Evolutionary conservation across 2,113 vertebrate genomes (phyloP).

Genomic region (Gavia stellata): DNA sequence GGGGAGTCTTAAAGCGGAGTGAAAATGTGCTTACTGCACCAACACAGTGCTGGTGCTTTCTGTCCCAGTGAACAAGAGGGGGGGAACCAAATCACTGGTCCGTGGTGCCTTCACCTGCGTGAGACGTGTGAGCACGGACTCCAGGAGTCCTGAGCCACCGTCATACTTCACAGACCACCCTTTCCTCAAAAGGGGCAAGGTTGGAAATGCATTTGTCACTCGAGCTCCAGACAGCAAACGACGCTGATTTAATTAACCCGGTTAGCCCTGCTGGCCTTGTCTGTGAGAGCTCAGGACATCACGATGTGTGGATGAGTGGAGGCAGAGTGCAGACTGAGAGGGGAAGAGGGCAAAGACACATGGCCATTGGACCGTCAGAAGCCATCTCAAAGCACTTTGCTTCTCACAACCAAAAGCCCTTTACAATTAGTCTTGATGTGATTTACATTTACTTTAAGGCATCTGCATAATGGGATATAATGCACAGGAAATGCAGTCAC

Average conservation of each 20-base stretch:
- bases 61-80: neutral
- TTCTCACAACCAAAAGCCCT: neutral
- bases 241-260: conserved; percentile 47
- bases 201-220: conserved; percentile 23
- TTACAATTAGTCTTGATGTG: conserved; percentile 9
- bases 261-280: neutral
- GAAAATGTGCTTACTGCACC: neutral
- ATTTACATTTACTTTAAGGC: conserved; percentile 36
- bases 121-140: neutral
- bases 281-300: neutral
- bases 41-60: neutral
- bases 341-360: neutral
- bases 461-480: conserved; percentile 16
- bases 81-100: neutral
- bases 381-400: conserved; percentile 6
- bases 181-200: neutral
- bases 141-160: neutral
- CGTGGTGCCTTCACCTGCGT: neutral
- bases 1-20: neutral
- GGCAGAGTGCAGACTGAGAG: neutral
- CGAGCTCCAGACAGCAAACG: neutral
- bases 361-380: neutral
- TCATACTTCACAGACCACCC: neutral
- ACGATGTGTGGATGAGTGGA: neutral
- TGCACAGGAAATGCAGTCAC: neutral